Evolutionary conservation across 2,113 vertebrate genomes (phyloP), one percentile per base, ranked within the genome.

Genomic region (Scophthalmus maximus): DNA sequence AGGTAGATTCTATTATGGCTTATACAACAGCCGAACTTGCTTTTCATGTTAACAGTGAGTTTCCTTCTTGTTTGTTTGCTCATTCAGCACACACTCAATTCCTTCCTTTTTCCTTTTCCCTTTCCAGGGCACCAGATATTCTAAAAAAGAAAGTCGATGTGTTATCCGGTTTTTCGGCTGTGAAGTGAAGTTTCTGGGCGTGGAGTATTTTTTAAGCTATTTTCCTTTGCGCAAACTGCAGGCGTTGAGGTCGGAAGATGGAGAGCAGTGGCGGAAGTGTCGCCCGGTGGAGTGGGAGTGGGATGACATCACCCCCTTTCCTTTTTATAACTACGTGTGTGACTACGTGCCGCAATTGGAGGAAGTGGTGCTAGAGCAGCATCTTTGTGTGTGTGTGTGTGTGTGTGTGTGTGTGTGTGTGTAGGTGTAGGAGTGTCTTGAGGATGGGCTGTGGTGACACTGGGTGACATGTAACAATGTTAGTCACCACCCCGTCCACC

Each of bases 251-350:
- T 57, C 11, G 23, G 51, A 64, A 61, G 53, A 61, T 34, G 29
- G 36, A 56, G 58, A 59, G 49, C 64, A 32, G 38, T 44, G 58
- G 49, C 63, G 77, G 77, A 59, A 69, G 57, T 50, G 17, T 5
- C 23, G 34, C 20, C 50, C 52, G 29, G 38, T 38, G 40, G 68
- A 65, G 65, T 1, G 1, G 36, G 30, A 18, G 34, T 30, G 55
- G 22, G 42, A 42, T 89, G 83, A 90, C 75, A 77, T 90, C 82
- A 89, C 53, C 59, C 84, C 81, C 85, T 90, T 88, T 83, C 85
- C 78, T 46, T 34, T 46, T 46, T 46, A 46, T 6, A n/a, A 46
- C 36, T 52, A 44, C 5, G 3, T 46, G 47, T 66, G 51, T 58
- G 65, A 30, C 49, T 85, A 70, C 15, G 61, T 84, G 49, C 49